A percentile compares a stretch with the other conserved stretches of the same genome.
Conservation (phyloP, 2,113 vertebrate genomes). For the Falco punctatus region DNA sequence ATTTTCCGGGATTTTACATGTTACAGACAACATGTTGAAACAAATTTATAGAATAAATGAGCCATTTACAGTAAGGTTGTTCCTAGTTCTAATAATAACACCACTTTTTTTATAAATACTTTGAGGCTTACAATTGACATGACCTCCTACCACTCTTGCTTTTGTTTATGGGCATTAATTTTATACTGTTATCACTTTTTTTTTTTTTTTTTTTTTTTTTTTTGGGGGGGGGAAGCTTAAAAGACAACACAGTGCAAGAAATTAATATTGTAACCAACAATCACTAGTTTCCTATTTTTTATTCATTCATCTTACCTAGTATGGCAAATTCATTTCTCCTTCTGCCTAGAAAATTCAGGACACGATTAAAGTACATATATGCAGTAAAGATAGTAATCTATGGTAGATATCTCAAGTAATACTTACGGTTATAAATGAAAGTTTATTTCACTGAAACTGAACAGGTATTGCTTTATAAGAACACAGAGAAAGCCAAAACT, state of each 20-base stretch:
- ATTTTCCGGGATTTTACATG: neutral
- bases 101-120: neutral
- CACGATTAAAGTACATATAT: neutral
- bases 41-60: neutral
- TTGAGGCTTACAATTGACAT: neutral
- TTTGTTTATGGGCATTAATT: neutral
- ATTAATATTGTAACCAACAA: neutral
- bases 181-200: neutral
- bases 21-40: neutral
- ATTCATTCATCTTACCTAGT: neutral
- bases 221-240: accelerated
- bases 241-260: neutral
- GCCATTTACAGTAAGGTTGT: neutral
- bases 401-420: neutral
- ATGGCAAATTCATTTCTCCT: neutral
- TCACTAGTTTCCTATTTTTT: neutral
- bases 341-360: neutral
- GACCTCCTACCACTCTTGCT: neutral
- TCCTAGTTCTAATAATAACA: neutral
- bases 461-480: neutral
- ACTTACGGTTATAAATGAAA: neutral
- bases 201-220: neutral
- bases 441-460: neutral
- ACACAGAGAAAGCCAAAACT: neutral
- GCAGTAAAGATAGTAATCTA: neutral